Evolutionary conservation across 2,797 vertebrate genomes (phyloP), one percentile per base, ranked within the genome.

Genomic region (Carcharodon carcharias): DNA sequence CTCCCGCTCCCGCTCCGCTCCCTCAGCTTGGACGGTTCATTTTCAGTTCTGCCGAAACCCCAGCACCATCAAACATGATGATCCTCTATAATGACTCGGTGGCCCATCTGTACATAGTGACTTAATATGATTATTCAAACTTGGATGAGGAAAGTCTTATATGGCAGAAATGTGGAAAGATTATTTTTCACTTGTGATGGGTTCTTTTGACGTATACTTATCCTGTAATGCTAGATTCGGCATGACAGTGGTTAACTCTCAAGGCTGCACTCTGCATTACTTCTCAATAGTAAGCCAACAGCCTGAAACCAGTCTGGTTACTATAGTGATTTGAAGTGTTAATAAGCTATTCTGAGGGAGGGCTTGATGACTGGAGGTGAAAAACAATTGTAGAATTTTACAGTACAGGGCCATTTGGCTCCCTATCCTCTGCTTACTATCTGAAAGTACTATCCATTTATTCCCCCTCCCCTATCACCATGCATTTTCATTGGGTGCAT

Each of bases 281-380:
- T 93, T 65, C 61, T 65, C 61, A 93, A 67, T 67, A 45, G 91
- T 26, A 40, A 65, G 16, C 61, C 61, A 92, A 35, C n/a, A 67
- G 91, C 8, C 21, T 93, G 63, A 61, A 92, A 40, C 35, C 35
- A 31, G 18, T 23, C 58, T 23, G 35, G 89, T 92, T 91, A 35
- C 88, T 91, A 61, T 91, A 61, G 88, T 61, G 88, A 91, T 91
- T 91, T 91, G 54, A 91, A 91, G 88, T 91, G 88, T 61, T 91
- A 91, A 61, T 91, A 61, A 91, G 56, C 56, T 92, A 92, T 65
- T 92, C 35, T 23, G 89, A 63, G 89, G 35, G 58, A 63, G 35
- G 61, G 89, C 26, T 65, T 92, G n/a, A 26, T 50, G 73, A 85
- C 40, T 45, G 80, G 80, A 85, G 40, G 18, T 50, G n/a, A 85